A percentile compares a stretch with the other conserved stretches of the same genome.
Evolutionary conservation across 2,888 invertebrate species (phyloP).

Genomic region (Mimachlamys varia): DNA sequence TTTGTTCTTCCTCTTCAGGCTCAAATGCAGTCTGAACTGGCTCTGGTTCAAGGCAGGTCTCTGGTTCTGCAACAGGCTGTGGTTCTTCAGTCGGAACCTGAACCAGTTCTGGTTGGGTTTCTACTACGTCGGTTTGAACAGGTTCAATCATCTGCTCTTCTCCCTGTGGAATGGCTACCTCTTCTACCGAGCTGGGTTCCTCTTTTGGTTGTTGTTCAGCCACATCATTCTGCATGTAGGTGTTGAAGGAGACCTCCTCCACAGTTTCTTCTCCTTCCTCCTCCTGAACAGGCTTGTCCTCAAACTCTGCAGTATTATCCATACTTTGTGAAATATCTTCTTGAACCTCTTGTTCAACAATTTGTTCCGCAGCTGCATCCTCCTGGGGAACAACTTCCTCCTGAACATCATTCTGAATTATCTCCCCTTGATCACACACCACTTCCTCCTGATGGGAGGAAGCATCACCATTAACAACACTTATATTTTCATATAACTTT

Average conservation of each 20-base stretch:
- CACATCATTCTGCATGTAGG: neutral
- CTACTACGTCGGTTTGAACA: neutral
- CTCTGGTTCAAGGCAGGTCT: conserved; percentile 36
- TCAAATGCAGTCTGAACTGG: conserved; percentile 24
- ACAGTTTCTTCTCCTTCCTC: conserved; percentile 17
- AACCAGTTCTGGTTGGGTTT: conserved; percentile 28
- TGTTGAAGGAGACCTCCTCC: conserved; percentile 2
- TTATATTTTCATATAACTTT: conserved; percentile 45
- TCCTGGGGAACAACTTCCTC: conserved; percentile 42
- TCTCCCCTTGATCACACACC: conserved; percentile 36
- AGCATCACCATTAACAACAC: conserved; percentile 44
- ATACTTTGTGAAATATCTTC: neutral
- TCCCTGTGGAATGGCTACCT: conserved; percentile 38
- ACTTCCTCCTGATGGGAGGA: conserved; percentile 42
- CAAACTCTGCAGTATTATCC: neutral
- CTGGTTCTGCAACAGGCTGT: conserved; percentile 8
- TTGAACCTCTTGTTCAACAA: conserved; percentile 41
- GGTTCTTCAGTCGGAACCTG: neutral
- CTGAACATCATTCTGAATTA: conserved; percentile 37
- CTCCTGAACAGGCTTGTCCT: conserved; percentile 28
- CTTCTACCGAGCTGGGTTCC: conserved; percentile 17
- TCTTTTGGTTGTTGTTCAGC: conserved; percentile 39
- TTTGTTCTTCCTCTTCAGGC: conserved; percentile 39
- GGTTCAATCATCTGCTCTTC: conserved; percentile 38
- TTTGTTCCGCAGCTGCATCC: conserved; percentile 40